Percentiles rank a stretch among this genome's conserved stretches.
phyloP scores from a whole-genome alignment of 2,888 invertebrate genomes.

The Ophioninae sp. region DNA sequence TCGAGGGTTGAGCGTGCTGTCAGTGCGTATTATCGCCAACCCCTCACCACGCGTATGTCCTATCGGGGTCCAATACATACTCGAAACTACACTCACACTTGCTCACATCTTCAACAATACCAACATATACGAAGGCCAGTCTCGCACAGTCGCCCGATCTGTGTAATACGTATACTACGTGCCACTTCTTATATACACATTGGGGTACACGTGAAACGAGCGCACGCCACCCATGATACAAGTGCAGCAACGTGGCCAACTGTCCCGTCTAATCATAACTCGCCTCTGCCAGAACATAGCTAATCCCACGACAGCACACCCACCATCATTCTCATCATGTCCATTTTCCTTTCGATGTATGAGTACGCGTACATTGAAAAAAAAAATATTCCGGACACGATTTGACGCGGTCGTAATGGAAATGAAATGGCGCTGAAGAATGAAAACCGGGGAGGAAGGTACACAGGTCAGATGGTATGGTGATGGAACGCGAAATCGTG shows the following conservation, averaged over 20 bases:
- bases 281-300: conserved; percentile 68
- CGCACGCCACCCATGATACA: conserved; percentile 63
- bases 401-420: conserved; percentile 57
- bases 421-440: conserved; percentile 38
- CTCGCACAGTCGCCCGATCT: neutral
- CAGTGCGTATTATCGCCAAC: conserved; percentile 79
- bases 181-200: conserved; percentile 51
- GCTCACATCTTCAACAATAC: neutral
- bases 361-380: conserved; percentile 35
- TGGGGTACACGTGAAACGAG: conserved; percentile 51
- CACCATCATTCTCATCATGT: conserved; percentile 37
- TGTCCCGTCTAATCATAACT: conserved; percentile 80
- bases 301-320: conserved; percentile 70
- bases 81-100: conserved; percentile 59
- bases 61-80: conserved; percentile 59
- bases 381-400: conserved; percentile 48
- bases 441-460: conserved; percentile 11
- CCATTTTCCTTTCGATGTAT: conserved; percentile 27
- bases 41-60: conserved; percentile 63
- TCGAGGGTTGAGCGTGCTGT: conserved; percentile 75
- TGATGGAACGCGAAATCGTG: too few relatives aligned
- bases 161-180: conserved; percentile 27
- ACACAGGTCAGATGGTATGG: neutral
- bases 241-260: conserved; percentile 75
- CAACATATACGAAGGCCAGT: neutral